These are phyloP conservation scores for Peromyscus maniculatus DNA, from an alignment of 2,113 vertebrate genomes.

Conservation along the genomic window DNA sequence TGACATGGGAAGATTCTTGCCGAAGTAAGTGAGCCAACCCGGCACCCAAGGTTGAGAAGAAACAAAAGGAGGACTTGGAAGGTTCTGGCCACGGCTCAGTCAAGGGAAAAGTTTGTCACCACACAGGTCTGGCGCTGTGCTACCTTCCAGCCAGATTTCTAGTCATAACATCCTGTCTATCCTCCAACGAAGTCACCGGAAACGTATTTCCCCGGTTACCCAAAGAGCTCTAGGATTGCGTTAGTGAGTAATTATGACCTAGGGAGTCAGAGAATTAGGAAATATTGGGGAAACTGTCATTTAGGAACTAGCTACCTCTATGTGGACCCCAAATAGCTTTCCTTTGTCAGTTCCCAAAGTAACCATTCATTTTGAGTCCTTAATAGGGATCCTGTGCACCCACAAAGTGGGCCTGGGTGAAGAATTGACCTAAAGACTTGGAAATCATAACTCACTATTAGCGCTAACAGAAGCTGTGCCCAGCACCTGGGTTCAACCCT, in stretches of 20 bases:
- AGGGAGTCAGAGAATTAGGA: background rate
- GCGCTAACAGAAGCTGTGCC: background rate
- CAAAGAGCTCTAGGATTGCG: background rate
- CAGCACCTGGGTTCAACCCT: background rate
- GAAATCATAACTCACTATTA: background rate
- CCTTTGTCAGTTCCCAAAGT: background rate
- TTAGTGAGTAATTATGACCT: background rate
- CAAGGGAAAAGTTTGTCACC: background rate
- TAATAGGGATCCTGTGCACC: background rate
- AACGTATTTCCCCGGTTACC: constrained; percentile 15
- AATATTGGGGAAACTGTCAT: background rate
- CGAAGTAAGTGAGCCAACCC: background rate
- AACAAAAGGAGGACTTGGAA: background rate
- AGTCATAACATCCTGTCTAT: background rate
- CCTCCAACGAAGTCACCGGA: background rate
- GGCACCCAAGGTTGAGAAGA: background rate
- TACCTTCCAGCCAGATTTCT: background rate
- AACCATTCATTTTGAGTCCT: background rate
- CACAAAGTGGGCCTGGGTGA: background rate
- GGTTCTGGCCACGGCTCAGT: background rate
- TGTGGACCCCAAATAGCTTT: background rate
- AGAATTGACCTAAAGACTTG: background rate
- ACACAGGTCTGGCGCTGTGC: background rate
- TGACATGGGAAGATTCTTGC: background rate
- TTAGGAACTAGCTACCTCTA: constrained; percentile 17